A percentile compares a stretch with the other conserved stretches of the same genome.
These are phyloP conservation scores for Tetramorium parvispinum DNA, from an alignment of 1,140 invertebrate genomes.

Conservation along the genomic window DNA sequence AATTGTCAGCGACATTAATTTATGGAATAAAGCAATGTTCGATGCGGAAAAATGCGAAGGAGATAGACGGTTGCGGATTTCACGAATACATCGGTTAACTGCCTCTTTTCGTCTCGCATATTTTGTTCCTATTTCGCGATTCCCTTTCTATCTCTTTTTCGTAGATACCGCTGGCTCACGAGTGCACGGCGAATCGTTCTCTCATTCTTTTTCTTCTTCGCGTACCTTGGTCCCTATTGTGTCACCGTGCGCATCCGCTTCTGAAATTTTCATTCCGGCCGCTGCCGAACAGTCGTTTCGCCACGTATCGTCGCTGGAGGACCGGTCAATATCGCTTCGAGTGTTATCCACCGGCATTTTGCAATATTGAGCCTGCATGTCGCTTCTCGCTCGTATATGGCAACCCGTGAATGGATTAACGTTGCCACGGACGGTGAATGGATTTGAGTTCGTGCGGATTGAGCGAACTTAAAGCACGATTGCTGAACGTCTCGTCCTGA, in stretches of 20 bases:
- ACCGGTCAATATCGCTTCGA: constrained; percentile 52
- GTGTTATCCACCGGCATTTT: constrained; percentile 35
- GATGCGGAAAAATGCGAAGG: not conserved
- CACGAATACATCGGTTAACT: not conserved
- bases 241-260: constrained; percentile 49
- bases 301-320: constrained; percentile 6
- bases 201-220: constrained; percentile 18
- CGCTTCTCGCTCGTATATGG: constrained; percentile 15
- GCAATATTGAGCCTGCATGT: constrained; percentile 48
- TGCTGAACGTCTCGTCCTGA: not conserved
- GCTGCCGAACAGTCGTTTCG: constrained; percentile 38
- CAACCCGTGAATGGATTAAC: constrained; percentile 44
- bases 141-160: constrained; percentile 15
- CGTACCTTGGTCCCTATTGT: constrained; percentile 36
- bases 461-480: constrained; percentile 2
- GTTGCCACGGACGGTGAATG: not conserved
- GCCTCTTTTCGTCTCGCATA: not conserved
- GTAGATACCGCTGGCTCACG: not conserved
- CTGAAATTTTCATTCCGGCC: constrained; percentile 55
- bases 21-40: not conserved
- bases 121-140: constrained; percentile 29
- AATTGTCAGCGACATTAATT: not conserved
- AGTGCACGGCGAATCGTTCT: not conserved
- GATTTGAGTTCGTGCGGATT: not conserved
- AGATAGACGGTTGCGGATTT: not conserved